Base-by-base conservation (phyloP, 2,113 vertebrate genomes). In the Misgurnus anguillicaudatus region DNA sequence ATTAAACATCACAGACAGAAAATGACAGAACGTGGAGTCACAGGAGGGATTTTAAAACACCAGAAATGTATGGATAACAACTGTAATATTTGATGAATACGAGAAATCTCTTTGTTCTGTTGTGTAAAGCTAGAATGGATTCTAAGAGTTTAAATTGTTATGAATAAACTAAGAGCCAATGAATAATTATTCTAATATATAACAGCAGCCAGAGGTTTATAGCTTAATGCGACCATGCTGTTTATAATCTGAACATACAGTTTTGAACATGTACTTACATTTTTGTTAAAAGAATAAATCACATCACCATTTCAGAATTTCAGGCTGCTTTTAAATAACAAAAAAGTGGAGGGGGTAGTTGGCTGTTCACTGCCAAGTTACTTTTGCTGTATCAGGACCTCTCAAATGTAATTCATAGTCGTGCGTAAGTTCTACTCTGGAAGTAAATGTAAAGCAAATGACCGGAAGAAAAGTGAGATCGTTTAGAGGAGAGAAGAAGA, bases 1-100 rank as follows among this genome's bases (percentile, higher is more conserved):
- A 75, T 62, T 75, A 75, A 13, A 21, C 72, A 38, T 75, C 72
- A 62, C 57, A 62, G 72, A 47, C 70, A 75, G 72, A 58, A 75
- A 48, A 75, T 62, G 58, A 75, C 72, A 75, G 72, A 62, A 62
- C 48, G 72, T 62, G 24, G 72, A 62, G 24, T 75, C 58, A n/a
- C 57, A 11, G 19, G 57, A 48, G 57, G 72, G 19, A 21, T 62
- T 75, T 75, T 36, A 62, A 48, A 75, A 45, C 61, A 1, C 24
- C 14, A 48, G 45, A 60, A 36, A 58, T 73, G n/a, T 73, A 73
- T 73, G 38, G n/a, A 73, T 60, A 58, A 55, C n/a, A 21, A 24
- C n/a, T 58, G 17, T 58, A 58, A 60, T 60, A 73, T 42, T 73
- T 17, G 5, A 42, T 58, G 2, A 73, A 42, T 11, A 73, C 5